phyloP scores from a whole-genome alignment of 2,888 invertebrate species.

The Tromatobia lineatoria region DNA sequence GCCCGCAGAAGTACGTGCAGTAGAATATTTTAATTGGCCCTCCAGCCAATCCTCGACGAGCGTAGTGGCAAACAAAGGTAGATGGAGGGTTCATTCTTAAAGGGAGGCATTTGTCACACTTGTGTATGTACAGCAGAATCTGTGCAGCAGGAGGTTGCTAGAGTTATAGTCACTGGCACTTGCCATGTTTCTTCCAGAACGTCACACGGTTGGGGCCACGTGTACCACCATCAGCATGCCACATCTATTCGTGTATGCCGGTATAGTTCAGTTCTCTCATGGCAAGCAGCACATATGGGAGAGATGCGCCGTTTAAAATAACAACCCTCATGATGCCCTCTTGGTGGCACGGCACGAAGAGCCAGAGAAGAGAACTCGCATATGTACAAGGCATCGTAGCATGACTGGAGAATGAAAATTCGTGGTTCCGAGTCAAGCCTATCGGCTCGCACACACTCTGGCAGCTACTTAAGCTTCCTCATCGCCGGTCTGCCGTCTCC shows the following conservation, averaged over 20 bases:
- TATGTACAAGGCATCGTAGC: conserved; percentile 37
- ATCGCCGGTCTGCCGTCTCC: conserved; percentile 15
- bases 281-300: conserved; percentile 66
- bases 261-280: conserved; percentile 53
- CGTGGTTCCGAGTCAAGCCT: conserved; percentile 41
- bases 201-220: conserved; percentile 55
- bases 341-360: conserved; percentile 5
- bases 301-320: conserved; percentile 70
- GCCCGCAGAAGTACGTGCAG: neutral
- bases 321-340: conserved; percentile 65
- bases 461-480: conserved; percentile 33
- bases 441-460: conserved; percentile 22
- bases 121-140: conserved; percentile 22
- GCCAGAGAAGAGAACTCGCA: conserved; percentile 19
- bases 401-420: conserved; percentile 62
- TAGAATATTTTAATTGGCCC: conserved; percentile 52
- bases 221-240: conserved; percentile 51
- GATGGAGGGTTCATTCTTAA: conserved; percentile 55
- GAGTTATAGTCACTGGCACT: conserved; percentile 45
- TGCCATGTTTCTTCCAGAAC: conserved; percentile 54
- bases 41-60: conserved; percentile 19
- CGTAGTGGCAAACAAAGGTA: conserved; percentile 22
- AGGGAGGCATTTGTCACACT: conserved; percentile 46
- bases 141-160: conserved; percentile 6
- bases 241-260: conserved; percentile 62